Percentiles rank a stretch among this genome's conserved stretches.
Conservation (phyloP, 2,797 vertebrate genomes). For the Rhynchotus rufescens region DNA sequence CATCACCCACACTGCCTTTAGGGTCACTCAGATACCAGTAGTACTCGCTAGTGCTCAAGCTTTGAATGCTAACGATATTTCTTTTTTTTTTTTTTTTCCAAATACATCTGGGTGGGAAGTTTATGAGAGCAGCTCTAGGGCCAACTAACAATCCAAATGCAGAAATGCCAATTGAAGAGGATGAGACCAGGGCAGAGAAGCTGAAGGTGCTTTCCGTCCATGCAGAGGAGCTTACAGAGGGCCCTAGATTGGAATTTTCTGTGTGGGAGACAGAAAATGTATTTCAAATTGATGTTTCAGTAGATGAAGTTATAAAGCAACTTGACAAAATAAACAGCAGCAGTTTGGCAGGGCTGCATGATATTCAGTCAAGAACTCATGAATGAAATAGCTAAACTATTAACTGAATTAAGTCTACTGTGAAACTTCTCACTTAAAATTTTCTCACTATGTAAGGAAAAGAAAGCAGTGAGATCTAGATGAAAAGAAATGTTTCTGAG, state of each 20-base stretch:
- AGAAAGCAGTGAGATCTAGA: background rate
- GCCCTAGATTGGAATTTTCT: background rate
- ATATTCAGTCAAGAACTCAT: background rate
- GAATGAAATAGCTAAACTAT: constrained; percentile 49
- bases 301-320: constrained; percentile 13
- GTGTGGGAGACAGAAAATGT: background rate
- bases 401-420: constrained; percentile 33
- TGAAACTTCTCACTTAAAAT: constrained; percentile 1
- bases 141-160: background rate
- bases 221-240: background rate
- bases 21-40: background rate
- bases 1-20: background rate
- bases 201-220: accelerated
- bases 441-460: background rate
- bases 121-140: background rate
- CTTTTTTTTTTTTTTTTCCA: background rate
- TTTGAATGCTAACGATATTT: background rate
- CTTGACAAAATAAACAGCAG: background rate
- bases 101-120: background rate
- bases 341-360: background rate
- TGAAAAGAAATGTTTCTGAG: background rate
- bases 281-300: background rate
- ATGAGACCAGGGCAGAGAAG: background rate
- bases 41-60: background rate
- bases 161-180: accelerated